Evolutionary conservation across 2,888 invertebrate genomes (phyloP), one percentile per base, ranked within the genome.

Genomic region (Drosophila flavopinicola): DNA sequence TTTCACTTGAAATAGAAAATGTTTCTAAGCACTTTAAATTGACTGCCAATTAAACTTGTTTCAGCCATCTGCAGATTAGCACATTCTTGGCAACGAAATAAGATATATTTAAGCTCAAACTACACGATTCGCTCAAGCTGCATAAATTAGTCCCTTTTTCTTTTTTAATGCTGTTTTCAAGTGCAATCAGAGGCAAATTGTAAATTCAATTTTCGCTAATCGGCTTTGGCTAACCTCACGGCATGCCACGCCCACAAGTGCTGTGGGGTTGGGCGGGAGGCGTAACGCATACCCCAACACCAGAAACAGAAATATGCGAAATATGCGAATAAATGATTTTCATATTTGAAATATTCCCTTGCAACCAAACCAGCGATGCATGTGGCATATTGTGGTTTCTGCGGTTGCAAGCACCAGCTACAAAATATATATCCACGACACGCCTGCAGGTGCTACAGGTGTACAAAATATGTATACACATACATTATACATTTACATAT

Each of bases 141-240:
- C 80, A 86, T 84, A 79, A 69, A 69, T 72, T 72, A 79, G 58
- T 49, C 58, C 59, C 49, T 59, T 53, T 39, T 35, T 35, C n/a
- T 13, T 11, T 49, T 7, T 39, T 5, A 0, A 4, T 7, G 38
- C 53, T 38, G 17, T 66, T 32, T 1, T 20, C 41, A 44, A 75
- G 64, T 83, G 79, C 83, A 78, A 82, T 85, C 85, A 82, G 66
- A 82, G 67, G 57, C 66, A 75, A 85, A 87, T 78, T 66, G 66
- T 67, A 78, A 83, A 83, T 83, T 82, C 66, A 87, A 85, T 83
- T 85, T 82, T 67, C 65, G 63, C 71, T 87, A 78, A 83, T 85
- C 83, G 83, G 85, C 79, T 83, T 83, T 66, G 69, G 57, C 47
- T 75, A 85, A 85, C 67, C 77, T 58, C 53, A 60, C 24, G 48